Evolutionary conservation across 2,888 invertebrate genomes (phyloP).

Genomic region (Leptinotarsa haldemani): DNA sequence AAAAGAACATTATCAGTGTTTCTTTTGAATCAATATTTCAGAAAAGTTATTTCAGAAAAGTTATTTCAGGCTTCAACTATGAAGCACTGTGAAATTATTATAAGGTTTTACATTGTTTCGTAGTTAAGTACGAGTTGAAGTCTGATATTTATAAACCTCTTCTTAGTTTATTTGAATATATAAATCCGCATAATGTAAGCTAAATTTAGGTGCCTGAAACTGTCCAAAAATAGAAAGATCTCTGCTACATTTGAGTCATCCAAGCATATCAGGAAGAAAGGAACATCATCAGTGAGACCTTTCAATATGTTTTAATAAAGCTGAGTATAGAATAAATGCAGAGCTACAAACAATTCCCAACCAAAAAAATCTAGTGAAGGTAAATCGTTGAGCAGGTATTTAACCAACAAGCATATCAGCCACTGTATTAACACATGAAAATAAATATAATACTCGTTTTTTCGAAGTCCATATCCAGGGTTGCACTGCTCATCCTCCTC

Average conservation of each 20-base stretch:
- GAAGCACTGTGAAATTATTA: too few relatives aligned
- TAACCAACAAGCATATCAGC: slow-evolving; percentile 67
- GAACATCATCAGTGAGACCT: slow-evolving; percentile 26
- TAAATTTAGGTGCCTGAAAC: not conserved
- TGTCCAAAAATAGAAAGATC: slow-evolving; percentile 1
- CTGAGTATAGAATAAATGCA: slow-evolving; percentile 52
- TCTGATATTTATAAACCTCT: too few relatives aligned
- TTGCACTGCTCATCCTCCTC: slow-evolving; percentile 58
- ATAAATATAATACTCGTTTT: slow-evolving; percentile 67
- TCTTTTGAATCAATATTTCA: too few relatives aligned
- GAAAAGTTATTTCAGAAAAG: too few relatives aligned
- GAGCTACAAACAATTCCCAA: slow-evolving; percentile 63
- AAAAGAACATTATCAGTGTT: too few relatives aligned
- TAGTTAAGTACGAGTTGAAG: too few relatives aligned
- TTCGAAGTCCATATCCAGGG: slow-evolving; percentile 58
- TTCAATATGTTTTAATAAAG: slow-evolving; percentile 3
- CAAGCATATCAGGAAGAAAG: slow-evolving; percentile 7
- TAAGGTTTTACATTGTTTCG: too few relatives aligned
- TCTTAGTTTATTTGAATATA: too few relatives aligned
- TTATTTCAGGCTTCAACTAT: too few relatives aligned
- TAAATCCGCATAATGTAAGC: too few relatives aligned
- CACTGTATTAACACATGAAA: slow-evolving; percentile 68
- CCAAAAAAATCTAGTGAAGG: slow-evolving; percentile 67
- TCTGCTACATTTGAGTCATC: slow-evolving; percentile 6
- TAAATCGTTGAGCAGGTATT: slow-evolving; percentile 67